Percentiles rank a stretch among this genome's conserved stretches.
Evolutionary conservation across 2,113 vertebrate genomes (phyloP).

Genomic region (Rhagologus leucostigma): DNA sequence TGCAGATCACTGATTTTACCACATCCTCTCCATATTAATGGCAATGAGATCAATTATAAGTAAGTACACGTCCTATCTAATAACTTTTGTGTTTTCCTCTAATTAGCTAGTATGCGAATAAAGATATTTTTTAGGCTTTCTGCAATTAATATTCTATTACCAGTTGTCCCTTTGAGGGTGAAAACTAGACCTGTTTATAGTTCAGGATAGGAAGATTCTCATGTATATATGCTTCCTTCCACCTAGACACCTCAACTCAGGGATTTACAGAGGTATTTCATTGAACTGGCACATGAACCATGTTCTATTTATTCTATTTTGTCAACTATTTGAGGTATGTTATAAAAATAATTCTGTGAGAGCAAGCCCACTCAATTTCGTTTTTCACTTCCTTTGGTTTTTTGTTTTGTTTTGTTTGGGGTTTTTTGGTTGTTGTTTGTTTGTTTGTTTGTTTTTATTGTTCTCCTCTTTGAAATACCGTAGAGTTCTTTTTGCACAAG

Average conservation of each 20-base stretch:
- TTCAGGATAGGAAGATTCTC: not conserved
- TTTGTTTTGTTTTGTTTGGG: not conserved
- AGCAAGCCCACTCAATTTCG: not conserved
- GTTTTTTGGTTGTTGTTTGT: not conserved
- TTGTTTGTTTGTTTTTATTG: not conserved
- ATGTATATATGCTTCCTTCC: not conserved
- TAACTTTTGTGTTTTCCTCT: not conserved
- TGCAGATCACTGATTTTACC: not conserved
- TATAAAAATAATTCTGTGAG: not conserved
- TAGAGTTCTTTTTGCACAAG: not conserved
- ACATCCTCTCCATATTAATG: not conserved
- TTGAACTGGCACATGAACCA: not conserved
- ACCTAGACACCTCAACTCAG: not conserved
- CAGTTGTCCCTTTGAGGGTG: not conserved
- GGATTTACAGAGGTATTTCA: not conserved
- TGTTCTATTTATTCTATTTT: not conserved
- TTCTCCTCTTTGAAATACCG: not conserved
- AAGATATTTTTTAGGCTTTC: not conserved
- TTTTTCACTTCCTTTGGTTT: not conserved
- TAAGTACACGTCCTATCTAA: rapidly evolving
- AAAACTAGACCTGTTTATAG: not conserved
- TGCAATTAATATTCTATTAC: not conserved
- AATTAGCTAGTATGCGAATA: not conserved
- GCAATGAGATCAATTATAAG: not conserved
- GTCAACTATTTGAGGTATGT: not conserved